Conservation (phyloP, 2,888 invertebrate genomes). For the Cepaea hortensis region DNA sequence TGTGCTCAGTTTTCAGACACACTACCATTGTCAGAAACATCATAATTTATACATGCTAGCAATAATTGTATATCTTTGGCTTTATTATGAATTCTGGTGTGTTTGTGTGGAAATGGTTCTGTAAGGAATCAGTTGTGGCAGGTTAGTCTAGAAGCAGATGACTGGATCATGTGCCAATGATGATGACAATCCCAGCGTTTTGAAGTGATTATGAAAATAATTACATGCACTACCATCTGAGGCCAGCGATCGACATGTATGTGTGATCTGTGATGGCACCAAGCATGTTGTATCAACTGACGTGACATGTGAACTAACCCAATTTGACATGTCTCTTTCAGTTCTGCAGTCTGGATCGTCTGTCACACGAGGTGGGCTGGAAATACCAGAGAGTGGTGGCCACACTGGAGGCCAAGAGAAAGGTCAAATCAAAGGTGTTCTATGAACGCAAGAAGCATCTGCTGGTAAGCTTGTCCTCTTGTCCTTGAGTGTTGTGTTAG, state of each 20-base stretch:
- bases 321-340: conserved; percentile 76
- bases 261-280: not conserved
- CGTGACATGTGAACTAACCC: not conserved
- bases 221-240: conserved; percentile 47
- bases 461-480: conserved; percentile 65
- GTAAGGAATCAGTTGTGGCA: no score
- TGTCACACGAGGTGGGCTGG: conserved; percentile 99
- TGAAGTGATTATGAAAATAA: conserved; percentile 27
- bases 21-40: no score
- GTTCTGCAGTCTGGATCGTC: conserved; percentile 96
- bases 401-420: conserved; percentile 95
- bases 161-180: not conserved
- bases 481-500: not conserved
- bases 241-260: not conserved
- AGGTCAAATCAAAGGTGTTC: conserved; percentile 87
- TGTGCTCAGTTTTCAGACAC: not conserved
- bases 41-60: no score
- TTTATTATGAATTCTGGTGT: no score
- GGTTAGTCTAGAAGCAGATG: not conserved
- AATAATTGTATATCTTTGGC: no score
- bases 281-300: not conserved
- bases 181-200: conserved; percentile 34
- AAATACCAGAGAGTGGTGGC: conserved; percentile 97
- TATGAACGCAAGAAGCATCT: conserved; percentile 83
- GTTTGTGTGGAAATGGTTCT: no score